These are phyloP conservation scores for Scrobipalpa costella DNA, from an alignment of 2,888 invertebrate genomes.

Conservation along the genomic window DNA sequence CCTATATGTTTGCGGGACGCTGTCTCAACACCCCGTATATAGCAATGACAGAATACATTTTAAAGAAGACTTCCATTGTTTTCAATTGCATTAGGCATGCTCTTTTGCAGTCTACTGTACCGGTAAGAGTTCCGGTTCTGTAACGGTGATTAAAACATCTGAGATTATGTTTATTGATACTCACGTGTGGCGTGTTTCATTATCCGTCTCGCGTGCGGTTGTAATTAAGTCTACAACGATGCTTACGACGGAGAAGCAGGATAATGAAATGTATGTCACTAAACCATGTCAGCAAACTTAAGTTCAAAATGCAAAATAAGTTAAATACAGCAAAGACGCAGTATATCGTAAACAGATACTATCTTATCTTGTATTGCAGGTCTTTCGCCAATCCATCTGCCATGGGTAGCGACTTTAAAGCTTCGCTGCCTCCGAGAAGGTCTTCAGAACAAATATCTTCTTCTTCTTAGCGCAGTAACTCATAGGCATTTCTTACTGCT, in stretches of 20 bases:
- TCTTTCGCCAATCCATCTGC: too few relatives aligned
- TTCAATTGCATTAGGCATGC: too few relatives aligned
- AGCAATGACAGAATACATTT: too few relatives aligned
- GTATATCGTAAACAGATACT: too few relatives aligned
- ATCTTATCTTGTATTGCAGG: too few relatives aligned
- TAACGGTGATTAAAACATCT: constrained; percentile 47
- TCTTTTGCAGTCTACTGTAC: background rate
- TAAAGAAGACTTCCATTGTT: too few relatives aligned
- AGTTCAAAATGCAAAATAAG: background rate
- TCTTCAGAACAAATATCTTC: too few relatives aligned
- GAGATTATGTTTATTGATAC: constrained; percentile 43
- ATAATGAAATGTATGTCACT: constrained; percentile 2
- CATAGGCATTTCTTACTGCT: too few relatives aligned
- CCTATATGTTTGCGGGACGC: too few relatives aligned
- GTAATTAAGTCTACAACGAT: constrained; percentile 7
- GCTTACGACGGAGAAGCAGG: background rate
- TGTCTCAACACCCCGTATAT: background rate
- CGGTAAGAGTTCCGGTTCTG: background rate
- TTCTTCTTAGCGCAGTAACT: too few relatives aligned
- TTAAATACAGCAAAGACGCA: background rate
- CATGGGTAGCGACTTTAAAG: too few relatives aligned
- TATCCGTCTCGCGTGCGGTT: background rate
- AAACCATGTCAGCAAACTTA: background rate
- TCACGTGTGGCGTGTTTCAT: background rate
- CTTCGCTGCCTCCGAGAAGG: too few relatives aligned